Evolutionary conservation across 2,797 vertebrate genomes (phyloP).

Genomic region (Cottoperca gobio): DNA sequence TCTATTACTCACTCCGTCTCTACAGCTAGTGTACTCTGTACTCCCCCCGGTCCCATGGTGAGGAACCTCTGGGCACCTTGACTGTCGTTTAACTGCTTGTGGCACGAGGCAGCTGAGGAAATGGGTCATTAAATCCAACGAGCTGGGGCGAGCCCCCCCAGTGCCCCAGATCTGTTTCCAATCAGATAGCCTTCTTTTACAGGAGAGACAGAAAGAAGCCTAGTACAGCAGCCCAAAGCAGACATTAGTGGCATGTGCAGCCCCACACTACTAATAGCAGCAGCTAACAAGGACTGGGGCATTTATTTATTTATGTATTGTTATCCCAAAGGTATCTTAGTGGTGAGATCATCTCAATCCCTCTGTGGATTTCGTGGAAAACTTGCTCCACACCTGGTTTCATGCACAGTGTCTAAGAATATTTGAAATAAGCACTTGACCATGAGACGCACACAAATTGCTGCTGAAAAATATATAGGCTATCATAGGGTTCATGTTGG

Average conservation of each 20-base stretch:
- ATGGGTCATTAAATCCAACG: slow-evolving; percentile 89
- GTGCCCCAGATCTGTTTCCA: slow-evolving; percentile 87
- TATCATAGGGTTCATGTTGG: background rate
- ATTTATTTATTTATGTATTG: slow-evolving; percentile 59
- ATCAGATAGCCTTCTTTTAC: slow-evolving; percentile 87
- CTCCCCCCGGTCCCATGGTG: slow-evolving; percentile 62
- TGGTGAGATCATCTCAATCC: slow-evolving; percentile 37
- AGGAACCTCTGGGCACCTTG: slow-evolving; percentile 87
- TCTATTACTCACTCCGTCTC: slow-evolving; percentile 74
- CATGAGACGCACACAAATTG: slow-evolving; percentile 42
- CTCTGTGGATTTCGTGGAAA: slow-evolving; percentile 42
- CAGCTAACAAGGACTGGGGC: slow-evolving; percentile 63
- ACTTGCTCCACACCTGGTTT: slow-evolving; percentile 58
- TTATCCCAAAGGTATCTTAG: slow-evolving; percentile 51
- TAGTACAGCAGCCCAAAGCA: slow-evolving; percentile 65
- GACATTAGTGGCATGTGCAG: slow-evolving; percentile 67
- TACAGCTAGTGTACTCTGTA: slow-evolving; percentile 61
- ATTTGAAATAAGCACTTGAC: slow-evolving; percentile 42
- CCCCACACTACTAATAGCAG: slow-evolving; percentile 60
- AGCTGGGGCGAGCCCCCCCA: slow-evolving; percentile 82
- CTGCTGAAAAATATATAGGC: slow-evolving; percentile 12
- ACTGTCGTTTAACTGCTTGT: slow-evolving; percentile 88
- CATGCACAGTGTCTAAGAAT: slow-evolving; percentile 49
- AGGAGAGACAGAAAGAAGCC: slow-evolving; percentile 68
- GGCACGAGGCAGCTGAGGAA: slow-evolving; percentile 86